Base-by-base conservation (phyloP, 2,888 invertebrate species). In the Dorcus hopei region DNA sequence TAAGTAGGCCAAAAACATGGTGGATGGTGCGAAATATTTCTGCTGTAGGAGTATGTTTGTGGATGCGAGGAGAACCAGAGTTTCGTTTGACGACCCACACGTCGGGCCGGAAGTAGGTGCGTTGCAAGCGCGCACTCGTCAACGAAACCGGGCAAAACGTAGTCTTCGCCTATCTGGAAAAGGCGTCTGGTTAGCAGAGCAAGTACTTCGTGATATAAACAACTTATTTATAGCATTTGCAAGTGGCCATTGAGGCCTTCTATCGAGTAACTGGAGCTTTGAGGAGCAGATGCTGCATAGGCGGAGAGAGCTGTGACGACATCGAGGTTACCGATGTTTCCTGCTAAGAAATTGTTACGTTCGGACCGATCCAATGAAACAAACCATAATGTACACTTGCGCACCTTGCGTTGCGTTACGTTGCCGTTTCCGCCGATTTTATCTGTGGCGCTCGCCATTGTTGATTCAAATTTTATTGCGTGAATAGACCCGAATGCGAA, bases 61-160 rank as follows among this genome's bases (percentile, higher is more conserved):
- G 26, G 26, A 33, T 33, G 26, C 26, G 6, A 33, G 19, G 26
- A 33, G 26, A 33, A 33, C 26, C 26, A 33, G 26, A 33, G 26
- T 33, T 33, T 33, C 26, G 3, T 33, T 33, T 33, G 26, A 33
- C 61, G 57, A 59, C 63, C 61, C 55, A 63, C 63, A 61, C 63
- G 61, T 61, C 48, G 49, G 60, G 43, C 53, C 64, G 64, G 64
- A 64, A 64, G 58, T 62, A 60, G 58, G 58, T 55, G 26, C 26
- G 26, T 33, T 33, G 26, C 26, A 33, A 33, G 26, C 26, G 58
- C 54, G 64, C 64, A 62, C 62, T 58, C 61, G 60, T 55, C 61
- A 58, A 52, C 60, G 59, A 64, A 64, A 61, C 54, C 39, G 50
- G 53, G 16, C 57, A 62, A 64, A 64, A 59, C 49, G 39, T 60